These are phyloP conservation scores for Pediacus dermestoides DNA, from an alignment of 2,888 invertebrate genomes.

Conservation along the genomic window DNA sequence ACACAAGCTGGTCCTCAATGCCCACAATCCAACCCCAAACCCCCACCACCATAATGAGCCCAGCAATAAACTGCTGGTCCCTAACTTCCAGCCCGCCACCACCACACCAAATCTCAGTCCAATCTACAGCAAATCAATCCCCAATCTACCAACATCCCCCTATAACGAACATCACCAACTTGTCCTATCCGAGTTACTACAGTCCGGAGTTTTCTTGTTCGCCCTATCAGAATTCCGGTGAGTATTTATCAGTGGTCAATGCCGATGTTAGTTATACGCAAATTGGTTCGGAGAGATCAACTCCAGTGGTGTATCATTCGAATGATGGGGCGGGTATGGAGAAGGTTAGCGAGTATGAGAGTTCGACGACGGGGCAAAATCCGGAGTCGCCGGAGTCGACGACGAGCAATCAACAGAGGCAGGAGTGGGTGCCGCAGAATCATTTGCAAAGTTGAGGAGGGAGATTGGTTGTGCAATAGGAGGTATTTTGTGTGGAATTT, in stretches of 20 bases:
- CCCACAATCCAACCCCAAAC: slow-evolving; percentile 44
- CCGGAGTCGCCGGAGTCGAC: slow-evolving; percentile 38
- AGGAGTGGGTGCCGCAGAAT: slow-evolving; percentile 41
- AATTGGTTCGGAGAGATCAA: slow-evolving; percentile 33
- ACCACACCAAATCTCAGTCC: slow-evolving; percentile 44
- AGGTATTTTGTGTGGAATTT: too few species aligned
- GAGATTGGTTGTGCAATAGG: too few species aligned
- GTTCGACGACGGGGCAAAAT: slow-evolving; percentile 21
- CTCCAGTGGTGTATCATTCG: slow-evolving; percentile 37
- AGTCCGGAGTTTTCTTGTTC: slow-evolving; percentile 41
- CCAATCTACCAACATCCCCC: slow-evolving; percentile 46
- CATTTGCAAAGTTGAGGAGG: slow-evolving; percentile 34
- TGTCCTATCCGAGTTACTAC: slow-evolving; percentile 46
- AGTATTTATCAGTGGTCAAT: slow-evolving; percentile 40
- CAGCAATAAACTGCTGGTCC: slow-evolving; percentile 49
- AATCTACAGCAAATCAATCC: slow-evolving; percentile 46
- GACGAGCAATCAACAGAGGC: slow-evolving; percentile 36
- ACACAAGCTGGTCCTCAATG: slow-evolving; percentile 46
- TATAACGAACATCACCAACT: slow-evolving; percentile 43
- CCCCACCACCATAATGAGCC: slow-evolving; percentile 42
- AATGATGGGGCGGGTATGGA: slow-evolving; percentile 32
- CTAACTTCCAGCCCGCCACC: slow-evolving; percentile 48
- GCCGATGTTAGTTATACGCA: slow-evolving; percentile 41
- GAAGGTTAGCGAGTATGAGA: slow-evolving; percentile 32
- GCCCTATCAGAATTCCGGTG: slow-evolving; percentile 45